Conservation (phyloP, 2,888 invertebrate species). For the Hyppa rectilinea region DNA sequence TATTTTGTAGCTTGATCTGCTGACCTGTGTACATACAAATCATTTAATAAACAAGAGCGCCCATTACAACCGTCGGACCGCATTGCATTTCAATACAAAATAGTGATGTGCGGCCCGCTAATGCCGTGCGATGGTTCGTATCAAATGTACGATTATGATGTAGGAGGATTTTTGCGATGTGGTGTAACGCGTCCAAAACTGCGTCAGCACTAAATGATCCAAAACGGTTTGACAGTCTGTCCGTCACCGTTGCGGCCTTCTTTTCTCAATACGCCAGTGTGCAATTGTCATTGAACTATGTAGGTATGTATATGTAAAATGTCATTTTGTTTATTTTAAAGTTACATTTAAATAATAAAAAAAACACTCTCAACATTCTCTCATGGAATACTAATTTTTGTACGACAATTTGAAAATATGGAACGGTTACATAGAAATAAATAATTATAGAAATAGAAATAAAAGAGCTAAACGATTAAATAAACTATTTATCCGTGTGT, state of each 20-base stretch:
- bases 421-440: background rate
- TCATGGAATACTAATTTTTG: background rate
- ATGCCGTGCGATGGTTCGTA: background rate
- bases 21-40: background rate
- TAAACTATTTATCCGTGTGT: background rate
- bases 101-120: background rate
- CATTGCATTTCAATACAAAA: background rate
- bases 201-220: background rate
- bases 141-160: background rate
- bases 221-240: background rate
- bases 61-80: background rate
- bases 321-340: slow-evolving; percentile 2
- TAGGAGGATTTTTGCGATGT: background rate
- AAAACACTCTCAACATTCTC: background rate
- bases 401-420: background rate
- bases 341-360: background rate
- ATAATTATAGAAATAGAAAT: too few relatives aligned
- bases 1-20: too few relatives aligned
- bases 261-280: slow-evolving; percentile 5
- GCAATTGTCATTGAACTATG: background rate
- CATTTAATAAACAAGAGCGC: background rate
- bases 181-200: too few relatives aligned
- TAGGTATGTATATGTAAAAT: background rate
- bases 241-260: background rate
- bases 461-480: too few relatives aligned